These are phyloP conservation scores for Coregonus suidteri DNA, from an alignment of 2,797 vertebrate species.

Conservation along the genomic window DNA sequence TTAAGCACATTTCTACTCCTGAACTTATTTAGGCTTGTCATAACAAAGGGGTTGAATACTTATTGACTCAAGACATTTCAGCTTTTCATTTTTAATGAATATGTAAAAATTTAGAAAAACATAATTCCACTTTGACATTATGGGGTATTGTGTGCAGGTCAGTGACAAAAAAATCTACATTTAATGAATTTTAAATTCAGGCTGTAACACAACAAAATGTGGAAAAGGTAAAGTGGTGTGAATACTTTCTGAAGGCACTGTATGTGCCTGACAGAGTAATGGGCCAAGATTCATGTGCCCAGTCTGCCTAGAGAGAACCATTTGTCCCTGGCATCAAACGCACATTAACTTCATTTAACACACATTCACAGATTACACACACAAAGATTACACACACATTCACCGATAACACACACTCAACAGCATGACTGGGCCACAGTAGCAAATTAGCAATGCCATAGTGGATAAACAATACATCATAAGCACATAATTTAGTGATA, in stretches of 20 bases:
- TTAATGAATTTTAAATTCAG: no score
- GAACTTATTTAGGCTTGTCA: no score
- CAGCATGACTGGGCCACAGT: not conserved
- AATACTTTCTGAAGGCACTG: not conserved
- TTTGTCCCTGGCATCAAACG: not conserved
- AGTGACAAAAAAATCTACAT: no score
- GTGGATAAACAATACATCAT: not conserved
- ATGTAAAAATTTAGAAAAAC: no score
- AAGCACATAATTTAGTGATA: not conserved
- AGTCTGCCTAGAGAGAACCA: not conserved
- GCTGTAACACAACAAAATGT: no score
- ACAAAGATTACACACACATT: not conserved
- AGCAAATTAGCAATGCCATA: not conserved
- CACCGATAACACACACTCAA: slow-evolving; percentile 3
- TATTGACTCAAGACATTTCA: no score
- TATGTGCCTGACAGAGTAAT: slow-evolving; percentile 7
- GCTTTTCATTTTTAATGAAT: no score
- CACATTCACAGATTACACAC: not conserved
- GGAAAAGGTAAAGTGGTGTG: no score
- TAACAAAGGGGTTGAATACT: no score
- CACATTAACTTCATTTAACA: not conserved
- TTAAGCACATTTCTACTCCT: no score
- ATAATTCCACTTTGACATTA: no score
- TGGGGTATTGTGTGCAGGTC: no score
- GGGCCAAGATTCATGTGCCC: not conserved